phyloP scores from a whole-genome alignment of 1,140 invertebrate species.

The Temnothorax nylanderi region DNA sequence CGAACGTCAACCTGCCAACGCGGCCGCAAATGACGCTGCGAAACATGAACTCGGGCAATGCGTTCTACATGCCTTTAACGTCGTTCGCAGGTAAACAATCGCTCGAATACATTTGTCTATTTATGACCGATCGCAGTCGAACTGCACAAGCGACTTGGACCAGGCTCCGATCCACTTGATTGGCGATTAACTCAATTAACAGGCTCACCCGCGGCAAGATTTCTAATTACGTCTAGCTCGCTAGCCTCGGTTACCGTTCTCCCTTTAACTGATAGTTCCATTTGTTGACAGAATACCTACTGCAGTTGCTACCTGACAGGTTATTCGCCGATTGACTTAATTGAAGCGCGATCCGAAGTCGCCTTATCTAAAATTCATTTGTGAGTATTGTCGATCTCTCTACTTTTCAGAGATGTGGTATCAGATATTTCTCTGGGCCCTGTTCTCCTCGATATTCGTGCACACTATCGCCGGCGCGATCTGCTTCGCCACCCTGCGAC shows the following conservation, averaged over 20 bases:
- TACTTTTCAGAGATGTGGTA: conserved; percentile 97
- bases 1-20: conserved; percentile 45
- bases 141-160: background rate
- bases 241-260: too few relatives aligned
- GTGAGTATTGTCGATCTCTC: background rate
- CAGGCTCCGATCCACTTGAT: background rate
- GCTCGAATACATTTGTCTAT: background rate
- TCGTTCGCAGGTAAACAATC: conserved; percentile 80
- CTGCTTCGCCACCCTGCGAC: conserved; percentile 94
- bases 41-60: conserved; percentile 67
- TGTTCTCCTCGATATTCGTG: conserved; percentile 97
- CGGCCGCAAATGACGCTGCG: conserved; percentile 62
- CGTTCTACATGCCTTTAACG: conserved; percentile 79
- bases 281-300: background rate
- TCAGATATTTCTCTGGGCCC: conserved; percentile 96
- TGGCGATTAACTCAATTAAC: background rate
- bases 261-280: background rate
- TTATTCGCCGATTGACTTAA: background rate
- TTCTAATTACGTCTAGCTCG: background rate
- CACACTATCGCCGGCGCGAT: conserved; percentile 96
- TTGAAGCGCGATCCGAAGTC: conserved; percentile 1
- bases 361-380: background rate
- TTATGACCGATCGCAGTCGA: background rate
- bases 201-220: background rate
- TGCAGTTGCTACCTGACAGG: background rate